Evolutionary conservation across 2,113 vertebrate species (phyloP).

Genomic region (Grus americana): DNA sequence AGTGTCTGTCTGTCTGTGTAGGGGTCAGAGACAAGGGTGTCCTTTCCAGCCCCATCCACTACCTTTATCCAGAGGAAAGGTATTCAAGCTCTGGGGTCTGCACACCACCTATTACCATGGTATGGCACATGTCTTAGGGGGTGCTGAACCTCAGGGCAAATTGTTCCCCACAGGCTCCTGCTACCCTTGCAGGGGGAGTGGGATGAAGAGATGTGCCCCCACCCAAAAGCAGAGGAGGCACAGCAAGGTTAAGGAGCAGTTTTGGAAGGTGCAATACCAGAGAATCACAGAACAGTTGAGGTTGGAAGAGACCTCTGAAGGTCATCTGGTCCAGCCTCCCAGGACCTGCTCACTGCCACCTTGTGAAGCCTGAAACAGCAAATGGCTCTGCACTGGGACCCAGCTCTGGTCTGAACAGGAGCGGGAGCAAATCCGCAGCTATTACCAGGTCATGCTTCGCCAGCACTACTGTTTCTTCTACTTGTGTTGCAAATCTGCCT

Average conservation of each 20-base stretch:
- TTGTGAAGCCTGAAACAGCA: background rate
- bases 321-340: background rate
- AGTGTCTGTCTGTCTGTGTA: accelerated
- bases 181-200: background rate
- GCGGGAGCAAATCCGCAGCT: background rate
- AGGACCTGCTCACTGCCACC: background rate
- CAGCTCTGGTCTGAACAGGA: background rate
- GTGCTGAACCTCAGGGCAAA: background rate
- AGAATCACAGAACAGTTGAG: background rate
- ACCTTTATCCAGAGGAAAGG: background rate
- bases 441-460: background rate
- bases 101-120: background rate
- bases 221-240: background rate
- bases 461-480: background rate
- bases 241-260: background rate
- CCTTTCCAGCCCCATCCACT: background rate
- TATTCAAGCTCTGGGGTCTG: background rate
- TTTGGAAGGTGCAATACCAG: background rate
- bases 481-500: background rate
- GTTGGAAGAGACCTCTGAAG: background rate
- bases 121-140: background rate
- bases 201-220: background rate
- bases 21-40: background rate
- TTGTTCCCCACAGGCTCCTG: background rate
- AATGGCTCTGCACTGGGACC: background rate